phyloP scores from a whole-genome alignment of 2,113 vertebrate species.

The Podarcis cretensis region DNA sequence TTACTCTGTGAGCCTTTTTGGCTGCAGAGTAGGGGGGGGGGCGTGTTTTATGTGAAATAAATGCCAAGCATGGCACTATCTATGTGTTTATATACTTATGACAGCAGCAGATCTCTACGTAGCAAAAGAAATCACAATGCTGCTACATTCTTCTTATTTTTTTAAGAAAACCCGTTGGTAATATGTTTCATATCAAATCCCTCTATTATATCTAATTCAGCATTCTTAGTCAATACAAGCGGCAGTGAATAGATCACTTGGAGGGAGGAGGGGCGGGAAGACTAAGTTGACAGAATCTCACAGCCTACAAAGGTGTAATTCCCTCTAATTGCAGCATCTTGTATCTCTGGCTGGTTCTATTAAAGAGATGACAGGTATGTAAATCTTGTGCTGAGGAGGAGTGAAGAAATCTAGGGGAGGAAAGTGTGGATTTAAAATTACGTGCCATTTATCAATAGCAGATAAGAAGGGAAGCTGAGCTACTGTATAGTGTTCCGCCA shows the following conservation, averaged over 20 bases:
- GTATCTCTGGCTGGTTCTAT: background rate
- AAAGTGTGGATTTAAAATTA: background rate
- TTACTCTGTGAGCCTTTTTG: background rate
- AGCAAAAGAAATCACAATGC: background rate
- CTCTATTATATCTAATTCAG: background rate
- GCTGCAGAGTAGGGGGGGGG: background rate
- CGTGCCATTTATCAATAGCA: constrained; percentile 18
- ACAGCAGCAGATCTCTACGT: background rate
- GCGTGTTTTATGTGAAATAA: background rate
- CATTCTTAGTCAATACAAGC: background rate
- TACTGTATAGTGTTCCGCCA: background rate
- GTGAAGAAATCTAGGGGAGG: accelerated
- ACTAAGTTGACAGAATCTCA: background rate
- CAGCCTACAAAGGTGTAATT: background rate
- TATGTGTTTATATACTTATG: background rate
- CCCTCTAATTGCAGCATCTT: background rate
- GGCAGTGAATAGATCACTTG: background rate
- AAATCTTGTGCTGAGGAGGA: constrained; percentile 14
- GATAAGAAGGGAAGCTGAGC: constrained; percentile 44
- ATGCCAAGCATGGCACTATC: background rate
- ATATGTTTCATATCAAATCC: background rate
- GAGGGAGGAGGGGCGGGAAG: background rate
- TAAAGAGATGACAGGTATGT: background rate
- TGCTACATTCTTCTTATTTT: too few relatives aligned
- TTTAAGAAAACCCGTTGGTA: background rate